phyloP scores from a whole-genome alignment of 2,888 invertebrate genomes.

The Gasteruption jaculator region DNA sequence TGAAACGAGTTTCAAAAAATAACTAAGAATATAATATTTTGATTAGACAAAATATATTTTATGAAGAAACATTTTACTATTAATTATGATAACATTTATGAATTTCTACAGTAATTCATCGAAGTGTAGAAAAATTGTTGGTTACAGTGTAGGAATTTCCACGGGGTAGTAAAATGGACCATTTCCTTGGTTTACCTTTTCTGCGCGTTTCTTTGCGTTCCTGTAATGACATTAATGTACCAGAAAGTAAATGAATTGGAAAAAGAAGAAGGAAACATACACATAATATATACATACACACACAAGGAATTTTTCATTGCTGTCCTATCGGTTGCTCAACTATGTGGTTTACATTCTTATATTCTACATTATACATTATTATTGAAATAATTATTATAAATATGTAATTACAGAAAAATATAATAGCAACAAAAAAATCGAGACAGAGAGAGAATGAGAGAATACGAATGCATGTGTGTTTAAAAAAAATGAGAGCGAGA shows the following conservation, averaged over 20 bases:
- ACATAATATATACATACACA: conserved; percentile 13
- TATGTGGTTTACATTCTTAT: conserved; percentile 16
- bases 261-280: conserved; percentile 1
- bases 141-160: no score
- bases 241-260: background rate
- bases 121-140: no score
- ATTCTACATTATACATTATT: conserved; percentile 10
- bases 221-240: no score
- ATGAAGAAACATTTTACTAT: no score
- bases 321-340: conserved; percentile 40
- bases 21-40: no score
- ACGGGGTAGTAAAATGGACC: no score
- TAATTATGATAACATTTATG: no score
- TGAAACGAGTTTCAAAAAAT: conserved; percentile 2
- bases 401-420: conserved; percentile 9
- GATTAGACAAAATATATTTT: conserved; percentile 7
- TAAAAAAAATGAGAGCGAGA: no score
- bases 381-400: conserved; percentile 5
- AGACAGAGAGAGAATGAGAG: conserved; percentile 11
- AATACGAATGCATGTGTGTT: no score
- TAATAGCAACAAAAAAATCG: conserved; percentile 12
- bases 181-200: no score
- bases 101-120: no score
- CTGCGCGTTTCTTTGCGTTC: no score
- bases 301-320: conserved; percentile 31